phyloP scores from a whole-genome alignment of 2,888 invertebrate genomes.

The Phlogophora meticulosa region DNA sequence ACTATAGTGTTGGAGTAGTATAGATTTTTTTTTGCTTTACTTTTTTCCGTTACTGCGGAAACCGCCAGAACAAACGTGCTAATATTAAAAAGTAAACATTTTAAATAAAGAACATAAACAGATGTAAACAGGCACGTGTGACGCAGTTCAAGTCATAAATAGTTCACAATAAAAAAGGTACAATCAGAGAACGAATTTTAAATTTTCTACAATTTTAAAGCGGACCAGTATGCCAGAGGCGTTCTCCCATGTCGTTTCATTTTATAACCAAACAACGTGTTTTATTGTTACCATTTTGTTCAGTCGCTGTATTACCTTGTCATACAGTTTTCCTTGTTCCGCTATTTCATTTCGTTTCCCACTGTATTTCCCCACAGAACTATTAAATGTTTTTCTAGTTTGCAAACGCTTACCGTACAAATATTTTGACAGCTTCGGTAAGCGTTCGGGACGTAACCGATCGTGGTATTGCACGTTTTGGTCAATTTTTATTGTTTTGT shows the following conservation, averaged over 20 bases:
- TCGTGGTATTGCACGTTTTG: constrained; percentile 34
- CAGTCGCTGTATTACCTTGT: constrained; percentile 67
- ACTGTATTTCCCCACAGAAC: constrained; percentile 70
- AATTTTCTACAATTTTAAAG: constrained; percentile 51
- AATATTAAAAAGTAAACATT: constrained; percentile 3
- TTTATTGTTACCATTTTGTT: constrained; percentile 70
- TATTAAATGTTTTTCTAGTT: constrained; percentile 68
- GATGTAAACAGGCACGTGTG: constrained; percentile 8
- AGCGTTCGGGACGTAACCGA: constrained; percentile 44
- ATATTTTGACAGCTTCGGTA: constrained; percentile 57
- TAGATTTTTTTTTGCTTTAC: no score
- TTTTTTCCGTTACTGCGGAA: not conserved
- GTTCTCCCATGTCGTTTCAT: constrained; percentile 58
- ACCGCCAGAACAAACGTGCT: not conserved
- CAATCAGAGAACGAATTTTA: constrained; percentile 40
- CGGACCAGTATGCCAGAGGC: constrained; percentile 37
- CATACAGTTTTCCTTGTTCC: constrained; percentile 67
- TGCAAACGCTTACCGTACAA: constrained; percentile 59
- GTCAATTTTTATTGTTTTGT: constrained; percentile 11
- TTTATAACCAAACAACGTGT: constrained; percentile 68
- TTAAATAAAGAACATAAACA: constrained; percentile 28
- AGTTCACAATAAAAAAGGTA: constrained; percentile 37
- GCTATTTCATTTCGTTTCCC: constrained; percentile 66
- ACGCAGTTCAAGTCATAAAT: constrained; percentile 41
- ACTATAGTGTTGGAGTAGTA: no score